Base-by-base conservation (phyloP, 2,797 vertebrate species). In the Morus bassanus region DNA sequence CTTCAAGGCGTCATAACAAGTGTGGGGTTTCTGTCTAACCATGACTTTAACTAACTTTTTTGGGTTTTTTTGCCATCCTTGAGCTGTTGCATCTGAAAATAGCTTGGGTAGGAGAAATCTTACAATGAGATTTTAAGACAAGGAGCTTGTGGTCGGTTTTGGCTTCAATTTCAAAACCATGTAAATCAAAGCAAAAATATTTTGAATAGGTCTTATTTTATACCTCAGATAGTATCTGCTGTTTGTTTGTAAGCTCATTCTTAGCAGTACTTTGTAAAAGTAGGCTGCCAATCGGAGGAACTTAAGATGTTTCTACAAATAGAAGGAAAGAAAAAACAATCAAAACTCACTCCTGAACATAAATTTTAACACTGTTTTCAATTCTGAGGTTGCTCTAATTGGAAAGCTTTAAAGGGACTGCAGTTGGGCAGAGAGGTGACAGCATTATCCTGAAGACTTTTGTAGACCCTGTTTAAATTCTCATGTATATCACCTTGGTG, bases 31-130 rank as follows among this genome's bases (percentile, higher is more conserved):
- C 37, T 85, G 14, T 65, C 33, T 74, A 59, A 85, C 41, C 1
- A 1, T 43, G 27, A 67, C 65, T 92, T 67, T 60, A 57, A 33
- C 11, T 43, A 14, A 7, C 27, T 31, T 27, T 18, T 17, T 53
- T 53, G n/a, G n/a, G 27, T 18, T 39, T 7, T 21, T 10, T 14
- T 19, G 0, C 30, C 8, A 2, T 70, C 12, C 0, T 59, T 57
- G 16, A n/a, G 28, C 14, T 87, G 13, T 35, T 89, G 30, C 16
- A 17, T 88, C 16, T 83, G 45, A 74, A 87, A 91, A 64, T 25
- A 75, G 19, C 8, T 69, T 88, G 10, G 2, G 1, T 75, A 68
- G 30, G 27, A 81, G 19, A 81, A 75, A 37, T 48, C 41, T 57
- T 61, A 21, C 0, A 0, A 16, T n/a, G 33, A 48, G 35, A 53